These are phyloP conservation scores for Hypsopygia costalis DNA, from an alignment of 2,888 invertebrate genomes.

Conservation along the genomic window DNA sequence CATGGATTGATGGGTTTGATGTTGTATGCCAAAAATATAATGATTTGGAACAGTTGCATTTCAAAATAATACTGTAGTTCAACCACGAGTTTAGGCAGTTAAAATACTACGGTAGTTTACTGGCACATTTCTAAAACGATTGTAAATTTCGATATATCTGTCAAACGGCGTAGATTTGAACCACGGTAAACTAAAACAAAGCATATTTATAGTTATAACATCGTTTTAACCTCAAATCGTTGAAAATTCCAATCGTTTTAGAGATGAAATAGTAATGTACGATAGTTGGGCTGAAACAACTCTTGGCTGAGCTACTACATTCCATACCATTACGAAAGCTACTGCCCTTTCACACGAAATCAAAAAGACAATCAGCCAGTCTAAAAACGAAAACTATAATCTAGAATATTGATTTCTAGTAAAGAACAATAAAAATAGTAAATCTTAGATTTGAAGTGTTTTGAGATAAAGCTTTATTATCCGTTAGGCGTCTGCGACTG, in stretches of 20 bases:
- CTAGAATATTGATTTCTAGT: slow-evolving; percentile 18
- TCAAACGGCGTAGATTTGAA: too few relatives aligned
- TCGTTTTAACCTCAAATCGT: too few relatives aligned
- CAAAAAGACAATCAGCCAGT: slow-evolving; percentile 54
- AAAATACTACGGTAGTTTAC: too few relatives aligned
- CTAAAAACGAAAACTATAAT: slow-evolving; percentile 36
- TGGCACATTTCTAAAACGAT: too few relatives aligned
- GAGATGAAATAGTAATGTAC: too few relatives aligned
- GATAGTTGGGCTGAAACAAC: too few relatives aligned
- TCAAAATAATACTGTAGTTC: too few relatives aligned
- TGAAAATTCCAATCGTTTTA: too few relatives aligned
- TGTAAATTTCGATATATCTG: too few relatives aligned
- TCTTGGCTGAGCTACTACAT: slow-evolving; percentile 9
- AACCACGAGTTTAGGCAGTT: too few relatives aligned
- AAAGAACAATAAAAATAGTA: slow-evolving; percentile 10
- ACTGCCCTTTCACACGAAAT: slow-evolving; percentile 46
- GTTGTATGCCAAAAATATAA: slow-evolving; percentile 51
- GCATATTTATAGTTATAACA: too few relatives aligned
- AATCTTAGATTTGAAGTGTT: slow-evolving; percentile 15
- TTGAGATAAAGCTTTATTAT: slow-evolving; percentile 24
- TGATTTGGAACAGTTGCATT: slow-evolving; percentile 33
- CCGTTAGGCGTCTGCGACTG: slow-evolving; percentile 16
- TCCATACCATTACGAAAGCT: slow-evolving; percentile 49
- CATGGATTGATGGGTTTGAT: slow-evolving; percentile 43
- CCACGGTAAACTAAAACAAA: too few relatives aligned